Percentiles rank a stretch among this genome's conserved stretches.
Evolutionary conservation across 2,113 vertebrate genomes (phyloP).

Genomic region (Apaloderma vittatum): DNA sequence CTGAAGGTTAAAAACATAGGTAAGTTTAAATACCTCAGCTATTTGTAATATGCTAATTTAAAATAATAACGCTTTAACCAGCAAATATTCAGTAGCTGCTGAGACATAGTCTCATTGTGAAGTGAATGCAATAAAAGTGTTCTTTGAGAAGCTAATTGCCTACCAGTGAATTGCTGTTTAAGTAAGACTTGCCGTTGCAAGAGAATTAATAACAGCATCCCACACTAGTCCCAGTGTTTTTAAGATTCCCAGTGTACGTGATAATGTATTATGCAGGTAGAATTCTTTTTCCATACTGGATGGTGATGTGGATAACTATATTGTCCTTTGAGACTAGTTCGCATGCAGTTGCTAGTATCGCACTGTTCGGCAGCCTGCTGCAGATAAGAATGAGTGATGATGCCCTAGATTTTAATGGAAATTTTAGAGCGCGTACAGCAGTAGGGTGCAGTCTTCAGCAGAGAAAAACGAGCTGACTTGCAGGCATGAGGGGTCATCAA

Average conservation of each 20-base stretch:
- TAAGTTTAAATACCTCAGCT: slow-evolving; percentile 32
- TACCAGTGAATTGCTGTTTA: slow-evolving; percentile 76
- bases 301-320: slow-evolving; percentile 65
- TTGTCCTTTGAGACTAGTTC: slow-evolving; percentile 75
- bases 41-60: slow-evolving; percentile 52
- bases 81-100: slow-evolving; percentile 56
- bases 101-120: slow-evolving; percentile 70
- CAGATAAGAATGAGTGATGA: slow-evolving; percentile 86
- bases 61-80: slow-evolving; percentile 70
- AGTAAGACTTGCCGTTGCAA: slow-evolving; percentile 70
- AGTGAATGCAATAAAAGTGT: slow-evolving; percentile 73
- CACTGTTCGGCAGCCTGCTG: slow-evolving; percentile 75
- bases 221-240: slow-evolving; percentile 31
- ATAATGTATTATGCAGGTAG: slow-evolving; percentile 62
- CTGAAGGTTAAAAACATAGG: slow-evolving; percentile 8
- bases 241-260: slow-evolving; percentile 45
- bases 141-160: slow-evolving; percentile 78
- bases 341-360: slow-evolving; percentile 68
- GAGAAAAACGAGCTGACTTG: slow-evolving; percentile 85
- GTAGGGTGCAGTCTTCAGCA: slow-evolving; percentile 81
- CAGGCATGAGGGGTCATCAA: slow-evolving; percentile 81
- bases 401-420: slow-evolving; percentile 86
- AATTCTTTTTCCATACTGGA: slow-evolving; percentile 50
- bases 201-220: slow-evolving; percentile 46
- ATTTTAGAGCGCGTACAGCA: slow-evolving; percentile 71